A percentile compares a stretch with the other conserved stretches of the same genome.
phyloP scores from a whole-genome alignment of 2,888 invertebrate species.

The Reticulitermes lucifugus region DNA sequence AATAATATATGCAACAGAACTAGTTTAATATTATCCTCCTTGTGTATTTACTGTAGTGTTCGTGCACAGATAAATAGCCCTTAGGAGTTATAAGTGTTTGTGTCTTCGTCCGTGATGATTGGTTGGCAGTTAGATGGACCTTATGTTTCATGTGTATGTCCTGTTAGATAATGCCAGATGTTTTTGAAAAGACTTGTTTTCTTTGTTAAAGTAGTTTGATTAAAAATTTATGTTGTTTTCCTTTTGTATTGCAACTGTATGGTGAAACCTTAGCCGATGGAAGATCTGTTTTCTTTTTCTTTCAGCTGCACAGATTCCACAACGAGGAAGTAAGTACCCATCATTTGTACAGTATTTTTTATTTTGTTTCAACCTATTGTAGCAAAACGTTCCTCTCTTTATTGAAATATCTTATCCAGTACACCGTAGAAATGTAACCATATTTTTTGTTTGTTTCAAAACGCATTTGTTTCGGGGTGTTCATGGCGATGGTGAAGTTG shows the following conservation, averaged over 20 bases:
- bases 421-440: no score
- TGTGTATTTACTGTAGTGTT: conserved; percentile 24
- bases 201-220: conserved; percentile 39
- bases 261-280: conserved; percentile 45
- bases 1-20: no score
- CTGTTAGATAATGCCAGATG: conserved; percentile 36
- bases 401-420: no score
- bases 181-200: conserved; percentile 51
- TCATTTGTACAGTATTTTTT: not conserved
- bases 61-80: conserved; percentile 15
- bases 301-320: conserved; percentile 90
- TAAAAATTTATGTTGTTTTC: conserved; percentile 34
- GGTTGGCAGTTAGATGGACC: conserved; percentile 27
- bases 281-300: conserved; percentile 68
- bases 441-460: no score
- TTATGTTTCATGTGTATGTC: conserved; percentile 24
- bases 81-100: conserved; percentile 29
- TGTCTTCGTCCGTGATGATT: conserved; percentile 29
- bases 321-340: conserved; percentile 86
- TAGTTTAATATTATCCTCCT: not conserved
- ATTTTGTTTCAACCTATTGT: conserved; percentile 31
- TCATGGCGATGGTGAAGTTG: no score
- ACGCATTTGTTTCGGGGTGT: no score
- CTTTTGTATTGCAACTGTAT: conserved; percentile 42
- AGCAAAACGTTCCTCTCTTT: no score